Evolutionary conservation across 2,888 invertebrate species (phyloP).

Genomic region (Synanthedon tipuliformis): DNA sequence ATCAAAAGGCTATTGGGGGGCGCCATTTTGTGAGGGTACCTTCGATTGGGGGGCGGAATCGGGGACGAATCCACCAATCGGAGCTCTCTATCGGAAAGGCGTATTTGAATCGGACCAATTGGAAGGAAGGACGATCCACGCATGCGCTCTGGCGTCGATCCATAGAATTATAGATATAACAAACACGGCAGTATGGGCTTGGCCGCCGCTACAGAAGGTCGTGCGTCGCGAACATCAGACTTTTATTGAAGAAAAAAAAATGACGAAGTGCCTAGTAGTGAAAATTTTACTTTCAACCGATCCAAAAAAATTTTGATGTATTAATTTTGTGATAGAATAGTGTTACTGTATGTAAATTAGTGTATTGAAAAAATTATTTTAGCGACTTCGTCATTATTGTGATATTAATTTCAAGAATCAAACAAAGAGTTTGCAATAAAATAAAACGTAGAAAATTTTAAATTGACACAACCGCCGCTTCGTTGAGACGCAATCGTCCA

Average conservation of each 20-base stretch:
- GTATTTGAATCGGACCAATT: constrained; percentile 47
- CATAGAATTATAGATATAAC: constrained; percentile 62
- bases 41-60: constrained; percentile 57
- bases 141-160: constrained; percentile 65
- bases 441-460: not conserved
- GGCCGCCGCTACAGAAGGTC: constrained; percentile 49
- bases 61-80: constrained; percentile 40
- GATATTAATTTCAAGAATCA: constrained; percentile 5
- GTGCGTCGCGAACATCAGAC: constrained; percentile 24
- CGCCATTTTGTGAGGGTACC: constrained; percentile 65
- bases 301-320: constrained; percentile 29
- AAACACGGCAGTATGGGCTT: constrained; percentile 65
- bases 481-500: constrained; percentile 3
- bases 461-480: constrained; percentile 1
- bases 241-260: constrained; percentile 34
- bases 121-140: constrained; percentile 29
- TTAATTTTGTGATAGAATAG: constrained; percentile 23
- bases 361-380: not conserved
- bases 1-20: constrained; percentile 64
- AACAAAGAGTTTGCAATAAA: not conserved
- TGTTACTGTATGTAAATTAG: not conserved
- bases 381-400: not conserved
- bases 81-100: constrained; percentile 35
- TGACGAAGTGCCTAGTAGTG: constrained; percentile 58
- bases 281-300: constrained; percentile 9